phyloP scores from a whole-genome alignment of 2,888 invertebrate species.

The Dasypolia templi region DNA sequence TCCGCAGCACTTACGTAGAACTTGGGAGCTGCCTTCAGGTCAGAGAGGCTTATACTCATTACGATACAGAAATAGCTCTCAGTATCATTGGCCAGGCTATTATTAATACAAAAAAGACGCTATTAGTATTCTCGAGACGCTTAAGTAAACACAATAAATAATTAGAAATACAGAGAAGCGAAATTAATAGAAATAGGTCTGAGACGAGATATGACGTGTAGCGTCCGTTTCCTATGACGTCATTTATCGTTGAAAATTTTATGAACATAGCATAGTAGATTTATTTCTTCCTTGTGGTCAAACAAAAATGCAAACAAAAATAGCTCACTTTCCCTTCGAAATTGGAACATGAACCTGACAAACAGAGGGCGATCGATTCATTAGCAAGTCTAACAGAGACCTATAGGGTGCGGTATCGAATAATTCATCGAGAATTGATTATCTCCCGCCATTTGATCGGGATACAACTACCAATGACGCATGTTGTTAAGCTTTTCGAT shows the following conservation, averaged over 20 bases:
- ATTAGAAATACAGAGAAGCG: neutral
- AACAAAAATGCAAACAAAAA: constrained; percentile 51
- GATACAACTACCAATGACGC: constrained; percentile 29
- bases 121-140: neutral
- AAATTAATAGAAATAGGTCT: neutral
- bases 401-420: constrained; percentile 53
- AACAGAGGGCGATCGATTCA: constrained; percentile 65
- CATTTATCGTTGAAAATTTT: too few species aligned
- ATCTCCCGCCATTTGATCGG: constrained; percentile 53
- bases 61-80: constrained; percentile 21
- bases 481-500: constrained; percentile 21
- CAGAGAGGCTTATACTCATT: constrained; percentile 40
- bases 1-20: neutral
- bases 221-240: neutral
- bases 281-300: constrained; percentile 8
- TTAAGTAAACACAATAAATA: neutral
- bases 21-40: constrained; percentile 7
- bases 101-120: constrained; percentile 6
- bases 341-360: constrained; percentile 57
- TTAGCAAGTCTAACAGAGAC: constrained; percentile 70
- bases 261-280: neutral
- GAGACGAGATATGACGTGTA: neutral
- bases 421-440: constrained; percentile 66
- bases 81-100: neutral
- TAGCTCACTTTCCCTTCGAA: constrained; percentile 37